These are phyloP conservation scores for Aporophyla lueneburgensis DNA, from an alignment of 2,888 invertebrate genomes.

Conservation along the genomic window DNA sequence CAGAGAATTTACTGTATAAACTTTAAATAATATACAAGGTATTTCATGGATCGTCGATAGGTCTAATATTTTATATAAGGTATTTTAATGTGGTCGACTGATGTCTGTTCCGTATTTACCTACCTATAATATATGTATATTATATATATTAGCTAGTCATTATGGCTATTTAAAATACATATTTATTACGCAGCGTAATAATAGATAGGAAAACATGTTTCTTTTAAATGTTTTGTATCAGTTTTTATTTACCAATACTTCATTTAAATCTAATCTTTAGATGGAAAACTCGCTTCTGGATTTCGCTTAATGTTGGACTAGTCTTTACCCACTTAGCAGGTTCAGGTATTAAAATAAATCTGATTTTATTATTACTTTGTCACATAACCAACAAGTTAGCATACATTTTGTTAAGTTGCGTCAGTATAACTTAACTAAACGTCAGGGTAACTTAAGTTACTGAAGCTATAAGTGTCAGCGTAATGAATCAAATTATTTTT, in stretches of 20 bases:
- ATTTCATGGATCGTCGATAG: constrained; percentile 14
- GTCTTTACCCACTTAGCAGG: background rate
- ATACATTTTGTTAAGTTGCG: background rate
- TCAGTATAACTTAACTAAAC: no score
- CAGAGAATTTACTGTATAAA: background rate
- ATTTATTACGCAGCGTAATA: constrained; percentile 13
- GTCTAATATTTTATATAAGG: background rate
- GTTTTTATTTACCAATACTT: background rate
- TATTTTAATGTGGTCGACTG: constrained; percentile 26
- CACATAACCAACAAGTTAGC: constrained; percentile 5
- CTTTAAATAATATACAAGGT: background rate
- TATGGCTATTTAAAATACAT: constrained; percentile 46
- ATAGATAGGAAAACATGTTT: background rate
- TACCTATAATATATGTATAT: constrained; percentile 13
- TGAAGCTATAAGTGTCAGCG: constrained; percentile 10
- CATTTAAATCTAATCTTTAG: background rate
- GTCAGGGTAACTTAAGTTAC: constrained; percentile 4
- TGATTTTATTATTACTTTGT: background rate
- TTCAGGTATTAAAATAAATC: constrained; percentile 1
- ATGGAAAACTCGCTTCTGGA: constrained; percentile 3
- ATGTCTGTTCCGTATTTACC: constrained; percentile 31
- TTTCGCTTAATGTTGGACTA: background rate
- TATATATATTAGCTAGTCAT: constrained; percentile 52
- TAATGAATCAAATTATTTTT: constrained; percentile 38
- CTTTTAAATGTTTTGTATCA: background rate